Evolutionary conservation across 2,888 invertebrate genomes (phyloP).

Genomic region (Oligia strigilis): DNA sequence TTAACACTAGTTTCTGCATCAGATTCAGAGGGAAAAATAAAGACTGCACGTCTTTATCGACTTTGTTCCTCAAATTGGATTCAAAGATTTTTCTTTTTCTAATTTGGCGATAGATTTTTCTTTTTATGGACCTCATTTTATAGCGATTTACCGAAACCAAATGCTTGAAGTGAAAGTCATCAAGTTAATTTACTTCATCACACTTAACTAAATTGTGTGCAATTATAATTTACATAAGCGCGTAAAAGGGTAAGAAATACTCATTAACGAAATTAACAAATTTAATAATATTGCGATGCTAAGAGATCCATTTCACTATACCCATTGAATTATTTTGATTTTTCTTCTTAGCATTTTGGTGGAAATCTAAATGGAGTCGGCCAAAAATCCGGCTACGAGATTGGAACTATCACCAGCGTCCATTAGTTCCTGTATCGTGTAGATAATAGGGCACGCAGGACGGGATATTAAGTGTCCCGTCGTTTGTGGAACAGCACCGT

Average conservation of each 20-base stretch:
- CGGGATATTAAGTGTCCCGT: no score
- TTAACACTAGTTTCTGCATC: constrained; percentile 30
- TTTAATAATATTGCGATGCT: no score
- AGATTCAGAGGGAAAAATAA: constrained; percentile 32
- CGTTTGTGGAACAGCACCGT: no score
- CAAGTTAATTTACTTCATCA: neutral
- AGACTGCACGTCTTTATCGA: constrained; percentile 39
- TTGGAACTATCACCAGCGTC: no score
- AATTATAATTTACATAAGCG: neutral
- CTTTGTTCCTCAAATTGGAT: neutral
- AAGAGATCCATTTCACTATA: no score
- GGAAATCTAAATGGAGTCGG: no score
- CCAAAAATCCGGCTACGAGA: no score
- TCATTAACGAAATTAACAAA: constrained; percentile 5
- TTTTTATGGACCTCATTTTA: constrained; percentile 4
- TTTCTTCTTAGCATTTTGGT: no score
- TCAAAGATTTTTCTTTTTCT: neutral
- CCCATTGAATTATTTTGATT: no score
- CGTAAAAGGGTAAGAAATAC: neutral
- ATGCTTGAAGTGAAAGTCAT: neutral
- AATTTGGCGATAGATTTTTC: neutral
- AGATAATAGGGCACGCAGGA: no score
- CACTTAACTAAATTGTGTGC: neutral
- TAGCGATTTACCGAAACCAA: neutral
- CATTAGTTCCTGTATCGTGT: no score